Percentiles rank a stretch among this genome's conserved stretches.
phyloP scores from a whole-genome alignment of 1,140 invertebrate species.

The Caenorhabditis remanei region DNA sequence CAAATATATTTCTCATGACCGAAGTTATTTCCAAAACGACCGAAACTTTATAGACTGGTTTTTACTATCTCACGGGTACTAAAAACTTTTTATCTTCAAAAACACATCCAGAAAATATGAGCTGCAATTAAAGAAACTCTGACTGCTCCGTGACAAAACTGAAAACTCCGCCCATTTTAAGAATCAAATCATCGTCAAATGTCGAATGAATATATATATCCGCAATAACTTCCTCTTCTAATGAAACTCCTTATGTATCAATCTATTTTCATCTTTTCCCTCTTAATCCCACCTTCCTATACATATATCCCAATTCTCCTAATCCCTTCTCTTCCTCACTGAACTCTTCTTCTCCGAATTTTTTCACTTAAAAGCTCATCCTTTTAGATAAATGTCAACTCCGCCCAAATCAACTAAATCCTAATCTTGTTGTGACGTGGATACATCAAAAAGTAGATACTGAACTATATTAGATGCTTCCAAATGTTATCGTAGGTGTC shows the following conservation, averaged over 20 bases:
- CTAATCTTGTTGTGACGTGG: conserved; percentile 23
- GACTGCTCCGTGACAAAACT: too few relatives aligned
- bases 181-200: too few relatives aligned
- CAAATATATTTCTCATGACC: too few relatives aligned
- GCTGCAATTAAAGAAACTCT: too few relatives aligned
- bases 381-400: conserved; percentile 21
- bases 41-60: too few relatives aligned
- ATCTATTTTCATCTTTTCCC: neutral
- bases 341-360: neutral
- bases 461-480: neutral
- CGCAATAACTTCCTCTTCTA: too few relatives aligned
- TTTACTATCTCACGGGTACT: too few relatives aligned
- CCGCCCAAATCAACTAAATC: conserved; percentile 17
- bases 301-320: neutral
- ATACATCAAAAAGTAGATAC: neutral
- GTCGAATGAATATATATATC: too few relatives aligned
- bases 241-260: neutral
- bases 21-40: too few relatives aligned
- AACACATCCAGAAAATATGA: too few relatives aligned
- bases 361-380: conserved; percentile 7
- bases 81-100: too few relatives aligned
- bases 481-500: neutral
- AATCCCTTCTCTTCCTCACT: neutral
- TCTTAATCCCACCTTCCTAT: neutral
- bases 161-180: too few relatives aligned